phyloP scores from a whole-genome alignment of 2,797 vertebrate genomes.

The Notoglanidium macrostoma region DNA sequence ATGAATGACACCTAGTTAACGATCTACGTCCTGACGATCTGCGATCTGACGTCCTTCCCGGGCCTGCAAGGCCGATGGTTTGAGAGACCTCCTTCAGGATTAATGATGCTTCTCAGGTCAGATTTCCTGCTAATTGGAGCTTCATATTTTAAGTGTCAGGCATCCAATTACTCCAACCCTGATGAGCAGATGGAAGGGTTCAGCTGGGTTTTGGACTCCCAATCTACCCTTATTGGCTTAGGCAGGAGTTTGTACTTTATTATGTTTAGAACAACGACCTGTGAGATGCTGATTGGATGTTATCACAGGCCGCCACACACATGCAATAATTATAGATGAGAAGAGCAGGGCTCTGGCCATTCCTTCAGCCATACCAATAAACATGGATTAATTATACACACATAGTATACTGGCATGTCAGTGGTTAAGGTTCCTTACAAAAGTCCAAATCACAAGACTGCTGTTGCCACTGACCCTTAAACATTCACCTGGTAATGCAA shows the following conservation, averaged over 20 bases:
- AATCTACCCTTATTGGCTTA: not conserved
- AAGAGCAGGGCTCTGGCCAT: not conserved
- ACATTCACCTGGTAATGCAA: not conserved
- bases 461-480: not conserved
- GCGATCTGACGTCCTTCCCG: not conserved
- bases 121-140: conserved; percentile 34
- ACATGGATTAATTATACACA: not conserved
- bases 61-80: not conserved
- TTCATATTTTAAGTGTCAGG: conserved; percentile 13
- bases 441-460: not conserved
- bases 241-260: not conserved
- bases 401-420: no score
- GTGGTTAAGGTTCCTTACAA: not conserved
- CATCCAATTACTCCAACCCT: not conserved
- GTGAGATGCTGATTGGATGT: not conserved
- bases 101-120: conserved; percentile 28
- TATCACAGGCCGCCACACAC: not conserved
- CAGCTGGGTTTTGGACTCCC: not conserved
- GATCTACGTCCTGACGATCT: not conserved
- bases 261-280: not conserved
- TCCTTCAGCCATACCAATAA: not conserved
- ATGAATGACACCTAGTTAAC: conserved; percentile 17
- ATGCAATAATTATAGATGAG: not conserved
- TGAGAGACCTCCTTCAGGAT: conserved; percentile 5
- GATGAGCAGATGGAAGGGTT: not conserved